A percentile compares a stretch with the other conserved stretches of the same genome.
These are phyloP conservation scores for Trematomus loennbergii DNA, from an alignment of 2,113 vertebrate species.

Conservation along the genomic window DNA sequence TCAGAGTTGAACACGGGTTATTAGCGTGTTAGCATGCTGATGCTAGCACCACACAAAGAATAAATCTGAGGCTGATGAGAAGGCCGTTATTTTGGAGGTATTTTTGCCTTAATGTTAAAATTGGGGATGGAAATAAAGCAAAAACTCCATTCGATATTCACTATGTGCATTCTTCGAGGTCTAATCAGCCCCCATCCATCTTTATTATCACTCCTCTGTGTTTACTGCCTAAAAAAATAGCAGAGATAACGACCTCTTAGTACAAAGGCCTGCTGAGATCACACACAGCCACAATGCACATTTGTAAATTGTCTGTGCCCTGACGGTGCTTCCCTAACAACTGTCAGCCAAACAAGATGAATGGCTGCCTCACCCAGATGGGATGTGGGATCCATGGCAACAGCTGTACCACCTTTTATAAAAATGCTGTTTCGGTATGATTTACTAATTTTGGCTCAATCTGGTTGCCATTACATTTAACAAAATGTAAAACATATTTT, in stretches of 20 bases:
- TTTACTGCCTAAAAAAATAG: background rate
- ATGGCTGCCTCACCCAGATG: constrained; percentile 49
- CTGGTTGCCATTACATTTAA: constrained; percentile 6
- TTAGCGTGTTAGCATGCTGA: background rate
- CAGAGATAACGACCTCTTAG: constrained; percentile 13
- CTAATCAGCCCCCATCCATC: constrained; percentile 24
- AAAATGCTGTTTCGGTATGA: constrained; percentile 29
- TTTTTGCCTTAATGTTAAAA: too few relatives aligned
- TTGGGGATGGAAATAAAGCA: too few relatives aligned
- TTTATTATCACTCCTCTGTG: background rate
- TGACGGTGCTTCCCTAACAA: constrained; percentile 30
- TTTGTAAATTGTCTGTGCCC: constrained; percentile 37
- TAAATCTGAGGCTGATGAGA: background rate
- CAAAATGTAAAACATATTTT: constrained; percentile 6
- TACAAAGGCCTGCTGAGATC: constrained; percentile 27
- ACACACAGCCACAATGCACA: constrained; percentile 2
- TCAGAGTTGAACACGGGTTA: too few relatives aligned
- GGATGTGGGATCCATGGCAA: constrained; percentile 66
- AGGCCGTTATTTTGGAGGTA: background rate
- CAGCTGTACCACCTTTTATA: constrained; percentile 23
- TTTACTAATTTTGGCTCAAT: constrained; percentile 22
- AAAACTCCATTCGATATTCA: too few relatives aligned
- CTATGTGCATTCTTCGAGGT: background rate
- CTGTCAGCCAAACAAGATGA: constrained; percentile 55
- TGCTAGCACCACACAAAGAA: background rate